Percentiles rank a stretch among this genome's conserved stretches.
phyloP scores from a whole-genome alignment of 2,888 invertebrate species.

The Trachelus iudaicus region DNA sequence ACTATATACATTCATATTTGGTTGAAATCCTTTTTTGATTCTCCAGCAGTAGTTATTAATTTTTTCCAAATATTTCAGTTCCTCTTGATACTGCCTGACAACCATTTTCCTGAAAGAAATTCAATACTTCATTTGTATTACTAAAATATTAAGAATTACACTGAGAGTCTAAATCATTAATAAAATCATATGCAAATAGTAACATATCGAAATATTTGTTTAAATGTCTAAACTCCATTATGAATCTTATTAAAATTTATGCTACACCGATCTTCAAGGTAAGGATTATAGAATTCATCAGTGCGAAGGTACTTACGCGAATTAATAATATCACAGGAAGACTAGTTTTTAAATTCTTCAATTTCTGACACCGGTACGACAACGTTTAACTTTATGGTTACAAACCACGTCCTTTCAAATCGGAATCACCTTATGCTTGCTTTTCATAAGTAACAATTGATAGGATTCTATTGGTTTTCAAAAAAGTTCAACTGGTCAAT shows the following conservation, averaged over 20 bases:
- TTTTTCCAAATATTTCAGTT: slow-evolving; percentile 92
- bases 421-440: too few species aligned
- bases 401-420: background rate
- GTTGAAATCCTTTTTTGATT: slow-evolving; percentile 98
- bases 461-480: too few species aligned
- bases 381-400: background rate
- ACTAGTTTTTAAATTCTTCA: background rate
- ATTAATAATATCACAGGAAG: background rate
- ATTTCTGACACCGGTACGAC: background rate
- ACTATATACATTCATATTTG: slow-evolving; percentile 89
- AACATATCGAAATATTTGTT: background rate
- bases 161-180: background rate
- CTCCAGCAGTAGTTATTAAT: slow-evolving; percentile 86
- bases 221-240: background rate
- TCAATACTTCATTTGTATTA: background rate
- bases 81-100: slow-evolving; percentile 91
- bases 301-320: background rate
- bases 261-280: background rate
- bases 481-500: too few species aligned
- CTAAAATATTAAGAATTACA: background rate
- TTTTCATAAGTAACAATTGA: too few species aligned
- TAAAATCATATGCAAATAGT: background rate
- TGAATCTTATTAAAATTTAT: background rate
- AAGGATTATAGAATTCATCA: background rate
- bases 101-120: slow-evolving; percentile 74